Conservation (phyloP, 2,888 invertebrate genomes). For the Morpho helenor region DNA sequence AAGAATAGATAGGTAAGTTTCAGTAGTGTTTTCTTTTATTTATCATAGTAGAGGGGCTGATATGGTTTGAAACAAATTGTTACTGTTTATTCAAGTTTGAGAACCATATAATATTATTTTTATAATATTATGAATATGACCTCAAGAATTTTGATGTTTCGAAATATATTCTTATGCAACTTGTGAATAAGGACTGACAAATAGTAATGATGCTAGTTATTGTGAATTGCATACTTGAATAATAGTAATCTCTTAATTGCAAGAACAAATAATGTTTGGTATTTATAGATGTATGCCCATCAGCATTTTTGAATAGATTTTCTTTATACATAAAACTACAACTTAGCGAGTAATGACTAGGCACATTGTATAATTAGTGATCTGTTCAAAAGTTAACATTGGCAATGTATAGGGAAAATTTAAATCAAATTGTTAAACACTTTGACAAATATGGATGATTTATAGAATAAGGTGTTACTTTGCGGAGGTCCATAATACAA, state of each 20-base stretch:
- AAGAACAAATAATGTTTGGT: constrained; percentile 38
- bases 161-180: constrained; percentile 55
- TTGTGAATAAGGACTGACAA: constrained; percentile 67
- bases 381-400: too few species aligned
- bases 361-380: constrained; percentile 16
- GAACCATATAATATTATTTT: constrained; percentile 58
- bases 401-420: too few species aligned
- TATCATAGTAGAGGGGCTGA: constrained; percentile 38
- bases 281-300: constrained; percentile 36
- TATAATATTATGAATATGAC: constrained; percentile 59
- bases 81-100: constrained; percentile 57
- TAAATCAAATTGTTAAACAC: too few species aligned
- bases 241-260: constrained; percentile 46
- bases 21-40: constrained; percentile 40
- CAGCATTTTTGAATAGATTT: constrained; percentile 28
- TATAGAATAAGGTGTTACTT: too few species aligned
- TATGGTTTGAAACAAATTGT: constrained; percentile 74
- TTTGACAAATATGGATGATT: too few species aligned
- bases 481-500: too few species aligned
- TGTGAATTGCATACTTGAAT: constrained; percentile 42
- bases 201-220: constrained; percentile 51
- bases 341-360: constrained; percentile 18
- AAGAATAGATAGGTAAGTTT: constrained; percentile 64
- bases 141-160: constrained; percentile 57
- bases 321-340: constrained; percentile 22